These are phyloP conservation scores for Amphiduros pacificus DNA, from an alignment of 2,888 invertebrate genomes.

Conservation along the genomic window DNA sequence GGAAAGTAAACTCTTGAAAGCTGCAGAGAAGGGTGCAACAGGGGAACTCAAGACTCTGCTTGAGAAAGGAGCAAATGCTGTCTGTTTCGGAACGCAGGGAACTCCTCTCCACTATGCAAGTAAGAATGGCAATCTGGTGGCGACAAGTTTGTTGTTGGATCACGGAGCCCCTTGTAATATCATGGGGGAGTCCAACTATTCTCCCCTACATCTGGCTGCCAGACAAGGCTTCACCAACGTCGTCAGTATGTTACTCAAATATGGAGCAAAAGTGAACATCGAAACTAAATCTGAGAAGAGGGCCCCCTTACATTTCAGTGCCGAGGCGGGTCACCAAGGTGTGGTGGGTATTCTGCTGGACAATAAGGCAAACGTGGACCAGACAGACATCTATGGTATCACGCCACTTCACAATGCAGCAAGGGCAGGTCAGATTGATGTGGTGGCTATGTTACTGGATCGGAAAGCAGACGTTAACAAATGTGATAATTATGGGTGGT, in stretches of 20 bases:
- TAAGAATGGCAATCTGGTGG: not conserved
- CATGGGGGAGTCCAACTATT: conserved; percentile 1
- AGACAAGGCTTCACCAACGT: conserved; percentile 17
- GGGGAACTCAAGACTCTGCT: not conserved
- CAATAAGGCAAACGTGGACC: not conserved
- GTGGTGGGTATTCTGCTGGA: not conserved
- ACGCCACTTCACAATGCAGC: conserved; percentile 39
- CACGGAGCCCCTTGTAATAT: not conserved
- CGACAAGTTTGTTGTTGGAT: not conserved
- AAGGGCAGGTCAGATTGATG: conserved; percentile 28
- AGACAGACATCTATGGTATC: not conserved
- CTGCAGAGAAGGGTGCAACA: not conserved
- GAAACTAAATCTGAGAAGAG: not conserved
- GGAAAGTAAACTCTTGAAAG: not conserved
- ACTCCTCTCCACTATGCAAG: not conserved
- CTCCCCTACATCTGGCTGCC: conserved; percentile 18
- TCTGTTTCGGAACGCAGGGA: not conserved
- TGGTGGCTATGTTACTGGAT: conserved; percentile 27
- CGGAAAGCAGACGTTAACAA: conserved; percentile 31
- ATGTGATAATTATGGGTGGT: conserved; percentile 37
- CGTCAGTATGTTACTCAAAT: conserved; percentile 26
- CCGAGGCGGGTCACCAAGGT: not conserved
- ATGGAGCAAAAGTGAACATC: conserved; percentile 32
- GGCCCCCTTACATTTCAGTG: not conserved
- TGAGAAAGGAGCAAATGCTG: not conserved